Conservation (phyloP, 2,888 invertebrate genomes). For the Tribolium freemani region DNA sequence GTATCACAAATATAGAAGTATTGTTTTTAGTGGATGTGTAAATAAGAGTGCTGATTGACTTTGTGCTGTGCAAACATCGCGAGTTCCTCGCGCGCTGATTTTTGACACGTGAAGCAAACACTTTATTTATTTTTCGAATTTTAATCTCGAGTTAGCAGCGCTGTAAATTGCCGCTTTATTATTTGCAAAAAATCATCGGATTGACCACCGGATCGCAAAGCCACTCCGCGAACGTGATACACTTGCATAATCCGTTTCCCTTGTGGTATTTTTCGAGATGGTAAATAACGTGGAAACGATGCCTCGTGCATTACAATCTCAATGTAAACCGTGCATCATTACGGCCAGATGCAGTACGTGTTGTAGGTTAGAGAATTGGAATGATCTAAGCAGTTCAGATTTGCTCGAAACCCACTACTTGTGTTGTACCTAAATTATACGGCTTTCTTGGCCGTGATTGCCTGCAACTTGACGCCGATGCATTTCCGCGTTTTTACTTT, state of each 20-base stretch:
- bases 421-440: constrained; percentile 39
- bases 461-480: constrained; percentile 42
- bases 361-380: constrained; percentile 32
- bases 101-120: constrained; percentile 36
- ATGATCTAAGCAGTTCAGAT: constrained; percentile 25
- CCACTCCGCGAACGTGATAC: constrained; percentile 27
- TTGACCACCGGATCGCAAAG: constrained; percentile 18
- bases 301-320: constrained; percentile 48
- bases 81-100: constrained; percentile 42
- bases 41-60: constrained; percentile 51
- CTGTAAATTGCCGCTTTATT: not conserved
- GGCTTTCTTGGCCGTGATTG: constrained; percentile 36
- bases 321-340: constrained; percentile 46
- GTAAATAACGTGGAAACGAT: constrained; percentile 48
- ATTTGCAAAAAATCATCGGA: not conserved
- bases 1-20: constrained; percentile 50
- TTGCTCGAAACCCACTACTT: constrained; percentile 35
- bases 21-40: constrained; percentile 52
- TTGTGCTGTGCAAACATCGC: constrained; percentile 31
- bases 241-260: constrained; percentile 43
- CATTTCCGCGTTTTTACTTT: constrained; percentile 39
- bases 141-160: constrained; percentile 2
- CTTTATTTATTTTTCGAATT: constrained; percentile 27
- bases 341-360: constrained; percentile 38
- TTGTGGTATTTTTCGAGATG: constrained; percentile 39